Conservation (phyloP, 2,888 invertebrate genomes). For the Oscheius sp. region DNA sequence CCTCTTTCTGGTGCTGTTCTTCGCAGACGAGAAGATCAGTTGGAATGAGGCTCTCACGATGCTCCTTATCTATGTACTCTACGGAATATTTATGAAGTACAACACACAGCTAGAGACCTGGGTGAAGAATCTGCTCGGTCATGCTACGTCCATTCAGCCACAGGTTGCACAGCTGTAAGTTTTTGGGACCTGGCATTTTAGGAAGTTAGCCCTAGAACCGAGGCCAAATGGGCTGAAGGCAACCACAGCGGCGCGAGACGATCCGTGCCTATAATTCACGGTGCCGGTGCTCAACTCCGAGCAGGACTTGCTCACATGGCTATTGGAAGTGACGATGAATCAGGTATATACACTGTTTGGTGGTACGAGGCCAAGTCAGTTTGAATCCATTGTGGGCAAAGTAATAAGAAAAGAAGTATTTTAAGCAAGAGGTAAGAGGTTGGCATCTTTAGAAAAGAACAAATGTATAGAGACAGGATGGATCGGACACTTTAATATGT, state of each 20-base stretch:
- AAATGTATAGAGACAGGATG: too few species aligned
- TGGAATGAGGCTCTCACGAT: constrained; percentile 66
- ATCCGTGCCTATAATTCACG: constrained; percentile 52
- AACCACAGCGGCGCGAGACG: constrained; percentile 34
- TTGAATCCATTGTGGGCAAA: too few species aligned
- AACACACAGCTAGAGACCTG: constrained; percentile 63
- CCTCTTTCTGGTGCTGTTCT: constrained; percentile 62
- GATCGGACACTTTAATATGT: too few species aligned
- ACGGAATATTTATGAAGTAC: constrained; percentile 72
- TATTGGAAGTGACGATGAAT: constrained; percentile 46
- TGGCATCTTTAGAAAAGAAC: too few species aligned
- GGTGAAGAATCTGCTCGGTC: constrained; percentile 19
- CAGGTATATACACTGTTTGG: not conserved
- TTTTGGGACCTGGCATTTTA: not conserved
- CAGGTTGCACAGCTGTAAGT: not conserved
- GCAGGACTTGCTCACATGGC: constrained; percentile 55
- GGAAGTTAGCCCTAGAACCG: constrained; percentile 25
- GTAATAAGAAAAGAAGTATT: too few species aligned
- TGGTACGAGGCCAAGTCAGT: too few species aligned
- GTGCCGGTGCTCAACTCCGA: constrained; percentile 48
- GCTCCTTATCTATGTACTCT: constrained; percentile 66
- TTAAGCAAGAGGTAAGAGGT: too few species aligned
- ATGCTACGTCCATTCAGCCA: not conserved
- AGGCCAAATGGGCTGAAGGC: constrained; percentile 27
- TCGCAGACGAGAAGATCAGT: constrained; percentile 61